Base-by-base conservation (phyloP, 2,113 vertebrate species). In the Orycteropus afer region DNA sequence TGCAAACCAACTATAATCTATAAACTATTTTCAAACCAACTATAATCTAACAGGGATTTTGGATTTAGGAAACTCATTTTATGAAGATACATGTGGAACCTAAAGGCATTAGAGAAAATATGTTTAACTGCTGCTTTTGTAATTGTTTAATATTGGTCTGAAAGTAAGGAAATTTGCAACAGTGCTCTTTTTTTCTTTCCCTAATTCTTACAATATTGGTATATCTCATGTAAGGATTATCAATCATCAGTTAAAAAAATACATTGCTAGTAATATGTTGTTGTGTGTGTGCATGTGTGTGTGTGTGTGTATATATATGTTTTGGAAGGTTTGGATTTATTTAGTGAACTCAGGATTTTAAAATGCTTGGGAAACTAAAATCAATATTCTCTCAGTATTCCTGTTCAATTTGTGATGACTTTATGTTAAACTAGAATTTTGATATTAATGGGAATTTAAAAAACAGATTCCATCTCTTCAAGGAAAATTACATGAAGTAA, bases 391-490 rank as follows among this genome's bases (percentile, higher is more conserved):
- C 11, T 86, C 20, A 94, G 53, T 90, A 89, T 74, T 81, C 73
- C n/a, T 89, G 25, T 23, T 71, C 34, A 91, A 86, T n/a, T 22
- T 79, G 5, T 69, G 45, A 49, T 88, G 37, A 86, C 37, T 82
- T 94, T 83, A 74, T 74, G 37, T 86, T 57, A 94, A 92, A 89
- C 76, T 73, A 12, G 82, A 63, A 63, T 88, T 25, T 89, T 96
- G 42, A 49, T n/a, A 93, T 91, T 94, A 89, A 93, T 63, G 93
- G 80, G 34, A 79, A 76, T 65, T 89, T 93, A 85, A 87, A 82
- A 55, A 11, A 86, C 42, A 83, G 78, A 17, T 80, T 96, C 27
- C 63, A 86, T 25, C 18, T 25, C 65, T 91, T 51, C 27, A 91
- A 45, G 37, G 20, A 2, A 91, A 89, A 61, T 79, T 69, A 90